Conservation (phyloP, 2,797 vertebrate genomes). For the Moxostoma hubbsi region DNA sequence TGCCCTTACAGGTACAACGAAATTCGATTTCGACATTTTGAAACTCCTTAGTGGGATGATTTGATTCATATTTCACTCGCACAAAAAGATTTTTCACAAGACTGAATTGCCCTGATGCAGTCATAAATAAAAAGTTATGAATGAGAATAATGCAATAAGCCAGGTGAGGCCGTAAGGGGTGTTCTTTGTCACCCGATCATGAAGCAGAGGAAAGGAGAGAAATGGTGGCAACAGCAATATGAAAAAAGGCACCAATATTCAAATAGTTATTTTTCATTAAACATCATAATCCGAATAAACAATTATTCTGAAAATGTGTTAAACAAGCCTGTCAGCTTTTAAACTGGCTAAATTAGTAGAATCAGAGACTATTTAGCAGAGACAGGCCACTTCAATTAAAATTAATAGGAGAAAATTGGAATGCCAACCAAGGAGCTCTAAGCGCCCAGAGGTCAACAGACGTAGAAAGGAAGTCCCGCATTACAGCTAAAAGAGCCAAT, state of each 20-base stretch:
- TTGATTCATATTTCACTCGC: constrained; percentile 23
- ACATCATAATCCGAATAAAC: neutral
- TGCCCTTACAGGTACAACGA: constrained; percentile 31
- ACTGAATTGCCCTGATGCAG: constrained; percentile 18
- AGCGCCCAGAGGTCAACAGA: too few relatives aligned
- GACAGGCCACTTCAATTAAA: too few relatives aligned
- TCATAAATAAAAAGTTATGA: constrained; percentile 19
- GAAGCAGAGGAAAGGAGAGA: neutral
- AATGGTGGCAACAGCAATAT: neutral
- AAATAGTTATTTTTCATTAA: neutral
- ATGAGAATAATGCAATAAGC: constrained; percentile 23
- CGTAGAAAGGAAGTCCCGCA: too few relatives aligned
- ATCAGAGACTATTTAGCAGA: too few relatives aligned
- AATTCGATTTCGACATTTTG: constrained; percentile 27
- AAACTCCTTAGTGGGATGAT: constrained; percentile 23
- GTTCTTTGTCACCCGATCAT: neutral
- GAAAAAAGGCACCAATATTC: neutral
- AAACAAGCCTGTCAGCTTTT: neutral
- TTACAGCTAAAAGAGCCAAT: too few relatives aligned
- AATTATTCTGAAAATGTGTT: neutral
- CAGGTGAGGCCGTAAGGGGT: constrained; percentile 3
- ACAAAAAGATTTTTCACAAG: constrained; percentile 15
- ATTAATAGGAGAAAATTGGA: too few relatives aligned
- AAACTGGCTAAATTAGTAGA: too few relatives aligned
- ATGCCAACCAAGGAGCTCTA: too few relatives aligned